Evolutionary conservation across 2,888 invertebrate species (phyloP).

Genomic region (Dascillus cervinus): DNA sequence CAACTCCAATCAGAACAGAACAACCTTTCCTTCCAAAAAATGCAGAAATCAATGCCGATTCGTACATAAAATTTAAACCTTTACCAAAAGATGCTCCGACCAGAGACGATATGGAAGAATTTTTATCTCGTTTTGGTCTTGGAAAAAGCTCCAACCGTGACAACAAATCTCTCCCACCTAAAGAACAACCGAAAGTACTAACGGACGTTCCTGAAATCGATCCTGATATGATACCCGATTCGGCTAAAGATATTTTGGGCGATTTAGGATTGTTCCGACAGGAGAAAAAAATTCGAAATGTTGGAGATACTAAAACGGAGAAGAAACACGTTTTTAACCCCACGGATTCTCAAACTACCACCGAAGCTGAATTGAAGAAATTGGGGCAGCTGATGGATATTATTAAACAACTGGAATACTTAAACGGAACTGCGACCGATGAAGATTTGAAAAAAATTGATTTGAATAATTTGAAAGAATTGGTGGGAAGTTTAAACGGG

Average conservation of each 20-base stretch:
- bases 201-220: slow-evolving; percentile 28
- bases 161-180: slow-evolving; percentile 15
- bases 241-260: slow-evolving; percentile 31
- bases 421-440: slow-evolving; percentile 40
- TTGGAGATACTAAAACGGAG: slow-evolving; percentile 8
- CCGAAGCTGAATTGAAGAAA: slow-evolving; percentile 47
- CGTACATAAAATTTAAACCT: slow-evolving; percentile 39
- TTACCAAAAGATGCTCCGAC: slow-evolving; percentile 32
- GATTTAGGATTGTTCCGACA: slow-evolving; percentile 34
- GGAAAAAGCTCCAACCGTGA: slow-evolving; percentile 24
- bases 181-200: slow-evolving; percentile 9
- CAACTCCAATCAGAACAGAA: slow-evolving; percentile 11
- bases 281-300: slow-evolving; percentile 12
- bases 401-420: slow-evolving; percentile 39
- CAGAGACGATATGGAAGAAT: slow-evolving; percentile 37
- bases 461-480: slow-evolving; percentile 32
- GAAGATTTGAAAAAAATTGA: slow-evolving; percentile 41
- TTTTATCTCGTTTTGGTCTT: slow-evolving; percentile 36
- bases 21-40: slow-evolving; percentile 23
- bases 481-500: slow-evolving; percentile 32
- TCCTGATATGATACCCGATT: slow-evolving; percentile 36
- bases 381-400: slow-evolving; percentile 44
- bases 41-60: slow-evolving; percentile 32
- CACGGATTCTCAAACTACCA: slow-evolving; percentile 26
- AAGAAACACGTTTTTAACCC: slow-evolving; percentile 33